phyloP scores from a whole-genome alignment of 64 coral and sea anemone genomes.

The Hydrozoanthus tunicans region DNA sequence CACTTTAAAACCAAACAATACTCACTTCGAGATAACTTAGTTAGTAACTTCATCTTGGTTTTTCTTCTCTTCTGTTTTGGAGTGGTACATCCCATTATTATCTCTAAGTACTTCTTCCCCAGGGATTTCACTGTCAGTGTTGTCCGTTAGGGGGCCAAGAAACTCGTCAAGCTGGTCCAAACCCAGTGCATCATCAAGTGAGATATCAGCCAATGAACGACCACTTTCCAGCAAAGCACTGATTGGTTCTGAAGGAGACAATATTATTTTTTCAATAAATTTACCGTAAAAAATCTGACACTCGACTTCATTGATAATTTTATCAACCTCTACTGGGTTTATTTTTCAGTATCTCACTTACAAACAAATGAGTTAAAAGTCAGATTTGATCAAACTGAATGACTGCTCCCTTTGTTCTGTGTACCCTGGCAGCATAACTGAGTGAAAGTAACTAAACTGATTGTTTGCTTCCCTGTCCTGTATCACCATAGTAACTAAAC shows the following conservation, averaged over 20 bases:
- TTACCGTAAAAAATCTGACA: too few relatives aligned
- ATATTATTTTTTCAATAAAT: neutral
- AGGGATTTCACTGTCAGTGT: neutral
- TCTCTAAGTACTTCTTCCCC: constrained; percentile 16
- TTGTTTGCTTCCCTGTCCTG: too few relatives aligned
- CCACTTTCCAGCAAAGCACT: constrained; percentile 50
- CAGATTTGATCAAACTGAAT: too few relatives aligned
- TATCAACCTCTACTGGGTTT: too few relatives aligned
- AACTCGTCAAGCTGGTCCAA: constrained; percentile 46
- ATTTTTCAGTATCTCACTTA: too few relatives aligned
- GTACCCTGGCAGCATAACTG: too few relatives aligned
- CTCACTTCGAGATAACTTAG: constrained; percentile 8
- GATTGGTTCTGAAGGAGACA: constrained; percentile 30
- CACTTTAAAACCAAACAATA: neutral
- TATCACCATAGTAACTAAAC: too few relatives aligned
- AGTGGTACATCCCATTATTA: neutral
- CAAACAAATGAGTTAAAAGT: too few relatives aligned
- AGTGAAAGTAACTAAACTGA: too few relatives aligned
- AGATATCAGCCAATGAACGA: constrained; percentile 45
- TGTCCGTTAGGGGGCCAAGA: constrained; percentile 37
- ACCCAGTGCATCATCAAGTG: constrained; percentile 26
- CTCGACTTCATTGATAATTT: too few relatives aligned
- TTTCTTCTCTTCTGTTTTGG: neutral
- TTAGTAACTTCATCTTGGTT: neutral
- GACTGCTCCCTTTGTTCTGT: too few relatives aligned